A percentile compares a stretch with the other conserved stretches of the same genome.
Conservation (phyloP, 53 echinoderm and acorn worm genomes). For the Temnopleurus reevesii region DNA sequence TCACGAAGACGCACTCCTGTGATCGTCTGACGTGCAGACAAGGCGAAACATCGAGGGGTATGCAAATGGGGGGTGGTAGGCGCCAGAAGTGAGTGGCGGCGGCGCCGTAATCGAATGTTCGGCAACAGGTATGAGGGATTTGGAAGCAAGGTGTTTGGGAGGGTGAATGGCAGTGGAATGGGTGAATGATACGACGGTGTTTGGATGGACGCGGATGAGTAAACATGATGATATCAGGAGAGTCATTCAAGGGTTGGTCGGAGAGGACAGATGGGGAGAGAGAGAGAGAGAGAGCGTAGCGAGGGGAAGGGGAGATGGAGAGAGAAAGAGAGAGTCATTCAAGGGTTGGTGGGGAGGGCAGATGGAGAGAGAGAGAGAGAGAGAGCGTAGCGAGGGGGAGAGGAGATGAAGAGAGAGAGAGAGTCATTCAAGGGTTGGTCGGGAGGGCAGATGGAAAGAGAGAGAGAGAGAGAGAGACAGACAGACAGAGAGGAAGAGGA, state of each 20-base stretch:
- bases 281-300: neutral
- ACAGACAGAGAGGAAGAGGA: neutral
- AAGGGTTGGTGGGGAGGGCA: neutral
- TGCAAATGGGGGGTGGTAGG: slow-evolving; percentile 36
- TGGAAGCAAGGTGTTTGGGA: slow-evolving; percentile 1
- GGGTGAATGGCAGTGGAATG: neutral
- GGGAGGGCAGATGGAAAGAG: neutral
- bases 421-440: no score
- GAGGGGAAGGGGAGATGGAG: neutral
- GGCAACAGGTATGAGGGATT: neutral
- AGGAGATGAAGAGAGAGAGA: neutral
- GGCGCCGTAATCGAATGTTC: slow-evolving; percentile 24
- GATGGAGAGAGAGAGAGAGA: neutral
- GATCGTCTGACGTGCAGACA: slow-evolving; percentile 6
- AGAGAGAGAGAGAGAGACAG: neutral
- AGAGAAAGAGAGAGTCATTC: neutral
- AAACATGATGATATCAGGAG: slow-evolving; percentile 6
- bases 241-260: slow-evolving; percentile 15
- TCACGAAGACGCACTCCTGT: slow-evolving; percentile 14
- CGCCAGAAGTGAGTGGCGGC: neutral
- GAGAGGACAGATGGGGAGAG: neutral
- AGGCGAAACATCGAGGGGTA: neutral
- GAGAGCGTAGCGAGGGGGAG: neutral
- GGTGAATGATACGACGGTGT: neutral
- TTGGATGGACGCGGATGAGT: slow-evolving; percentile 24